Base-by-base conservation (phyloP, 2,888 invertebrate genomes). In the Conops quadrifasciatus region DNA sequence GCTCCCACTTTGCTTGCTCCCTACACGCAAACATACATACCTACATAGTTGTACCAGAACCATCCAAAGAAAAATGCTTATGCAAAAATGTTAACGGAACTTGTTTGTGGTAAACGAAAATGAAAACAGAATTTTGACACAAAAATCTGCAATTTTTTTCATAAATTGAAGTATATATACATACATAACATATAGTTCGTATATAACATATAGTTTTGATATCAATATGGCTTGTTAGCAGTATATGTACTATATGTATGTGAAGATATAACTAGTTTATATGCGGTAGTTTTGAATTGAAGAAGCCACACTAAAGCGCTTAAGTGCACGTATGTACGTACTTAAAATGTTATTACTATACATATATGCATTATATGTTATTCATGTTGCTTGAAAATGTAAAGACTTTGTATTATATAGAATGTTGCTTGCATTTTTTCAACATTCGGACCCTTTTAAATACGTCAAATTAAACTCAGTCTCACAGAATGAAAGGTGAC, bases 1-100 rank as follows among this genome's bases (percentile, higher is more conserved):
- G 49, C 49, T 49, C 49, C 49, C 58, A 28, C 28, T 26, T 58
- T 28, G 72, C 77, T 36, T 36, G 36, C 36, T 36, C 36, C 36
- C 36, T 36, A 9, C 36, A 36, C 36, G 36, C 36, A 36, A 36
- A 36, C 36, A 36, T 36, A 36, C 36, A 36, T 36, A 36, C 4
- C 9, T 78, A 78, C 74, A 79, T 72, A 80, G 78, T 78, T 79
- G 78, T 76, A 78, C 77, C 79, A 79, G 78, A 76, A 76, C 79
- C 36, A 36, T 9, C 4, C 4, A 36, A 36, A 36, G 5, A 36
- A 36, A 36, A 7, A 36, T 36, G 79, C 80, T 79, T 79, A 19
- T 49, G 49, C 80, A n/a, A n/a, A 19, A 49, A 49, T 80, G 79
- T 76, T 78, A 77, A 78, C 78, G 76, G 76, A 80, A n/a, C n/a